Evolutionary conservation across 2,113 vertebrate species (phyloP).

Genomic region (Heteronetta atricapilla): DNA sequence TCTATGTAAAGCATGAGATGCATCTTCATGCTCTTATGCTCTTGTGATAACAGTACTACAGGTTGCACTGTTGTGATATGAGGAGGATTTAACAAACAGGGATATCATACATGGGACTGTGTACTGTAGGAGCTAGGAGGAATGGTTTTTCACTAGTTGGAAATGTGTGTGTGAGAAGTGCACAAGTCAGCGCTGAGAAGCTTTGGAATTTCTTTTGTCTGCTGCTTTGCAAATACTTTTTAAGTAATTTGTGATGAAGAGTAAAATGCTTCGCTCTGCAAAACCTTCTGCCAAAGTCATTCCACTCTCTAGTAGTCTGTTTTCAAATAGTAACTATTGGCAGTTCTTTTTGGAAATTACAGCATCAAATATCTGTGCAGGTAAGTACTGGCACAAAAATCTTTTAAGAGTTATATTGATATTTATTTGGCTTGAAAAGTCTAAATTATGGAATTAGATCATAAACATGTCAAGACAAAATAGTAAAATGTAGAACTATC

Average conservation of each 20-base stretch:
- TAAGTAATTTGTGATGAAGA: not conserved
- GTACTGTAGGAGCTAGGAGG: not conserved
- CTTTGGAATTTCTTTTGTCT: not conserved
- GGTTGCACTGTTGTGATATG: not conserved
- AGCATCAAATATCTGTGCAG: not conserved
- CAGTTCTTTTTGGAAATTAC: not conserved
- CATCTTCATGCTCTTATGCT: not conserved
- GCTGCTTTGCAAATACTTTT: not conserved
- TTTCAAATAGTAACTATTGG: not conserved
- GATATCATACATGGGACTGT: not conserved
- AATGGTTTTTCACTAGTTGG: not conserved
- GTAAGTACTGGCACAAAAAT: not conserved
- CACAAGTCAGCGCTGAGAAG: not conserved
- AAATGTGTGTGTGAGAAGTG: not conserved
- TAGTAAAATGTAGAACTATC: not conserved
- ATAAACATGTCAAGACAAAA: not conserved
- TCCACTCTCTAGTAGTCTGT: not conserved
- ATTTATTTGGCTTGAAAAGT: not conserved
- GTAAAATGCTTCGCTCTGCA: slow-evolving; percentile 13
- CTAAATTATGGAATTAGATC: not conserved
- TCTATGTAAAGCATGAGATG: not conserved
- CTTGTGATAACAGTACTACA: not conserved
- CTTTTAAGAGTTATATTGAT: not conserved
- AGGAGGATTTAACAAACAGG: not conserved
- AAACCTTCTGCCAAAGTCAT: not conserved